Evolutionary conservation across 2,888 invertebrate genomes (phyloP).

Genomic region (Hipparchia sbordonii): DNA sequence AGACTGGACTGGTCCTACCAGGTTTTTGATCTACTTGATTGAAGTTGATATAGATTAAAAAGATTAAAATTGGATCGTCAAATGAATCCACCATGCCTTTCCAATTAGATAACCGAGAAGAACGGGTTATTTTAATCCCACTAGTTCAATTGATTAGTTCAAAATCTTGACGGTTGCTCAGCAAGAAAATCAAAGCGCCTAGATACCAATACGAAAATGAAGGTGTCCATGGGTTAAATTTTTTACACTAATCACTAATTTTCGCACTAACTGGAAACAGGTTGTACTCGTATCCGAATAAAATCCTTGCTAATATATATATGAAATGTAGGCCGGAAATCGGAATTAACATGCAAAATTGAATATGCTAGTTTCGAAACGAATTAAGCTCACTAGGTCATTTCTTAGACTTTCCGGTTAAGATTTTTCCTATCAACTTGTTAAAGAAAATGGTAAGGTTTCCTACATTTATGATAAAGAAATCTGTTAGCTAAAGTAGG

Average conservation of each 20-base stretch:
- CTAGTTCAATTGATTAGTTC: too few relatives aligned
- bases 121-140: too few relatives aligned
- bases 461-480: too few relatives aligned
- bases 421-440: background rate
- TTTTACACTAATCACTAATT: background rate
- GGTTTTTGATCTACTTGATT: too few relatives aligned
- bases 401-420: background rate
- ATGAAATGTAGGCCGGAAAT: background rate
- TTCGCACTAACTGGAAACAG: background rate
- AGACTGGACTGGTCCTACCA: too few relatives aligned
- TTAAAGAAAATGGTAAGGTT: background rate
- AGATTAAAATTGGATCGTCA: too few relatives aligned
- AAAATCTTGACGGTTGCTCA: too few relatives aligned
- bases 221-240: conserved; percentile 13
- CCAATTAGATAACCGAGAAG: too few relatives aligned
- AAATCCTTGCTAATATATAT: conserved; percentile 2
- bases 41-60: too few relatives aligned
- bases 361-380: background rate
- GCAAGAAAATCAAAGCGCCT: background rate
- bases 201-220: conserved; percentile 12
- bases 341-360: background rate
- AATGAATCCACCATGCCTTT: too few relatives aligned
- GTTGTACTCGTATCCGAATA: background rate
- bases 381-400: background rate
- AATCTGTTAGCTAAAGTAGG: too few relatives aligned